phyloP scores from a whole-genome alignment of 2,888 invertebrate species.

The Lasiommata megera region DNA sequence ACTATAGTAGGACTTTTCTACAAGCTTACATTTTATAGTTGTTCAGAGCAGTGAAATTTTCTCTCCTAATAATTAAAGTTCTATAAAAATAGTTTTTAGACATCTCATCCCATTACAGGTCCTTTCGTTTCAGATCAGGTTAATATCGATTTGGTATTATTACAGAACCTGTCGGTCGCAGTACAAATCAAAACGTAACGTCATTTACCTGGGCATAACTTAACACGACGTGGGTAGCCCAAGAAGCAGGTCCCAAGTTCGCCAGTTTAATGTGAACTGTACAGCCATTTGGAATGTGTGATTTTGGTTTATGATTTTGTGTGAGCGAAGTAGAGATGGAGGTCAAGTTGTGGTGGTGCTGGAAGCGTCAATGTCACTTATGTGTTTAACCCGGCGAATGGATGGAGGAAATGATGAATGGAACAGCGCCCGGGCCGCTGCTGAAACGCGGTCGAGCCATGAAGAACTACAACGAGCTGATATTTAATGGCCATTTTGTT shows the following conservation, averaged over 20 bases:
- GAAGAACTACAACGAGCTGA: slow-evolving; percentile 51
- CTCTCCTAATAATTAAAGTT: too few relatives aligned
- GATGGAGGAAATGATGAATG: slow-evolving; percentile 80
- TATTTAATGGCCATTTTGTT: neutral
- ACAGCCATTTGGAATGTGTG: slow-evolving; percentile 38
- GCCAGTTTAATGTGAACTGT: slow-evolving; percentile 49
- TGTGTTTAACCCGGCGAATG: slow-evolving; percentile 80
- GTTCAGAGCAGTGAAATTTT: too few relatives aligned
- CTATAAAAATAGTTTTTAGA: slow-evolving; percentile 1
- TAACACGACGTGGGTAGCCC: slow-evolving; percentile 52
- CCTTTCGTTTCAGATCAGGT: slow-evolving; percentile 13
- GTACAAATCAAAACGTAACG: slow-evolving; percentile 66
- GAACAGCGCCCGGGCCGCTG: slow-evolving; percentile 63
- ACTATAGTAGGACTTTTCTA: too few relatives aligned
- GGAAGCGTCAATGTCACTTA: slow-evolving; percentile 79
- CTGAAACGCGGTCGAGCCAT: slow-evolving; percentile 54
- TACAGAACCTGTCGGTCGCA: slow-evolving; percentile 52
- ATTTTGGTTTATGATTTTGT: slow-evolving; percentile 37
- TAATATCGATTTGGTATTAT: slow-evolving; percentile 34
- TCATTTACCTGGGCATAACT: slow-evolving; percentile 69
- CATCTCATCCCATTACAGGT: slow-evolving; percentile 4
- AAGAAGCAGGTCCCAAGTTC: slow-evolving; percentile 52
- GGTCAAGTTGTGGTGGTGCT: slow-evolving; percentile 55
- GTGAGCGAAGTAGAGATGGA: slow-evolving; percentile 34
- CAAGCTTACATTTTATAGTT: too few relatives aligned